phyloP scores from a whole-genome alignment of 2,888 invertebrate species.

The Meghimatium bilineatum region DNA sequence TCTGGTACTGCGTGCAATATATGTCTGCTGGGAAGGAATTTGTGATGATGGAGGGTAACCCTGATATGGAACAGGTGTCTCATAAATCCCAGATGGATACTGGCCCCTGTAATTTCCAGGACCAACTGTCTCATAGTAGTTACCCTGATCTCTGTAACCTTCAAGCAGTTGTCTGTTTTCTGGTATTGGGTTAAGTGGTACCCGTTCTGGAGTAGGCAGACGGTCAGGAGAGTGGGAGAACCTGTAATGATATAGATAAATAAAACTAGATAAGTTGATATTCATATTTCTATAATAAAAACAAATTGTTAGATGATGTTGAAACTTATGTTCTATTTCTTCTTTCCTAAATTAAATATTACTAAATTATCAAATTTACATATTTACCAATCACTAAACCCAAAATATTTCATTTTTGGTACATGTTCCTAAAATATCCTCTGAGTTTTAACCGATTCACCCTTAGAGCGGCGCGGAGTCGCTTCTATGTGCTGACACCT shows the following conservation, averaged over 20 bases:
- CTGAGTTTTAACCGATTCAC: no score
- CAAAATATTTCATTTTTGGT: no score
- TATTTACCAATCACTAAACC: no score
- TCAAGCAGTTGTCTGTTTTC: conserved; percentile 64
- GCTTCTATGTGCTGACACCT: no score
- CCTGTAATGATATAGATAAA: conserved; percentile 28
- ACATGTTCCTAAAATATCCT: no score
- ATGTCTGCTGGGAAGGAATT: conserved; percentile 58
- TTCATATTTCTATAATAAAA: background rate
- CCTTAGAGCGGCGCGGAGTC: no score
- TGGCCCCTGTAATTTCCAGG: conserved; percentile 35
- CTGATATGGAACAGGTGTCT: conserved; percentile 52
- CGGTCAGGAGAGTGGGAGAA: conserved; percentile 60
- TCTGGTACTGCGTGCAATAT: conserved; percentile 63
- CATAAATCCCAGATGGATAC: conserved; percentile 35
- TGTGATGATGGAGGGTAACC: conserved; percentile 44
- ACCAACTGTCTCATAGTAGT: conserved; percentile 46
- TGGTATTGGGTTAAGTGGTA: conserved; percentile 65
- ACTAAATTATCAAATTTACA: no score
- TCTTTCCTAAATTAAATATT: no score
- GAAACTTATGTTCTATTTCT: no score
- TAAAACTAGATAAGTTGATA: background rate
- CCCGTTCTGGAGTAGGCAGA: conserved; percentile 62
- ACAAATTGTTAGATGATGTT: background rate
- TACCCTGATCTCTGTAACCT: conserved; percentile 45